Percentiles rank a stretch among this genome's conserved stretches.
Evolutionary conservation across 2,888 invertebrate genomes (phyloP).

Genomic region (Balanococcus diminutus): DNA sequence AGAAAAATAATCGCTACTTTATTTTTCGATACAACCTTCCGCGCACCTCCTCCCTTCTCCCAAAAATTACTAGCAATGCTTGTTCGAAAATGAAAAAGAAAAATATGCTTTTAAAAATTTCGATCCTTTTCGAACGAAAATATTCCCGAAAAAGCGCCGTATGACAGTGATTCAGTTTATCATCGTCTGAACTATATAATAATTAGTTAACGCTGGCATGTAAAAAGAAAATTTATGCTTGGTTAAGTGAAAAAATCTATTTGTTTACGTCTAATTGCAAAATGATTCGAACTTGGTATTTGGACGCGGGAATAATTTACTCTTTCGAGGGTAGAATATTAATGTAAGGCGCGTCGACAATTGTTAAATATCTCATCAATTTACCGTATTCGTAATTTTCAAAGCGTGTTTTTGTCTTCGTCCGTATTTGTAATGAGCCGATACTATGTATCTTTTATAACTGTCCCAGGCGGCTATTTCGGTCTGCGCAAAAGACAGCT

Average conservation of each 20-base stretch:
- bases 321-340: constrained; percentile 11
- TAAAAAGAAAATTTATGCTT: constrained; percentile 46
- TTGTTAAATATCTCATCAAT: constrained; percentile 47
- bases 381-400: constrained; percentile 45
- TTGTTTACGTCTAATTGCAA: constrained; percentile 53
- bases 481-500: neutral
- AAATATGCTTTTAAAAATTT: constrained; percentile 31
- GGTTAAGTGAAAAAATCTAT: constrained; percentile 53
- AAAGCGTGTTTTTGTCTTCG: constrained; percentile 44
- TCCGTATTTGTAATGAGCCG: constrained; percentile 44
- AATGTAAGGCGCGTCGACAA: constrained; percentile 43
- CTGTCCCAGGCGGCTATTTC: constrained; percentile 10
- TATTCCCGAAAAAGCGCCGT: constrained; percentile 1
- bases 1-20: neutral
- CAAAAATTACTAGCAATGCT: neutral
- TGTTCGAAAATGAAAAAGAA: neutral
- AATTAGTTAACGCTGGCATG: constrained; percentile 42
- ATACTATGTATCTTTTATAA: constrained; percentile 42
- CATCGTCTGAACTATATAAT: constrained; percentile 3
- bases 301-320: constrained; percentile 50
- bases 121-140: neutral
- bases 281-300: constrained; percentile 50
- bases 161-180: constrained; percentile 37
- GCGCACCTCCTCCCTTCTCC: too few relatives aligned
- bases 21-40: too few relatives aligned